Base-by-base conservation (phyloP, 1,140 invertebrate genomes). In the Teleopsis dalmanni region DNA sequence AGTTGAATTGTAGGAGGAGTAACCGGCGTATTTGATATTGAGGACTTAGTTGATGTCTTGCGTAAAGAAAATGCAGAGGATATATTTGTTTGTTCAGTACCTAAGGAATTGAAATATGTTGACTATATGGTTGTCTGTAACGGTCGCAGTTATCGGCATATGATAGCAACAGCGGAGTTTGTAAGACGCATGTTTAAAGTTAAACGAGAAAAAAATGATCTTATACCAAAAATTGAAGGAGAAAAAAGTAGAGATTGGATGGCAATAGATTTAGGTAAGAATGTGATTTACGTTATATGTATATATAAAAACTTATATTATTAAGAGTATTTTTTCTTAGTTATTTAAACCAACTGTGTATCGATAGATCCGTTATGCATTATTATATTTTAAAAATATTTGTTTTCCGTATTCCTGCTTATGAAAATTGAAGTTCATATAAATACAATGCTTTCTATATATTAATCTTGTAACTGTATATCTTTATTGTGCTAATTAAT, bases 251-350 rank as follows among this genome's bases (percentile, higher is more conserved):
- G 76, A 31, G 81, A 91, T 54, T 97, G 92, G 93, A 78, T 91
- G 57, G 90, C 91, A 27, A 60, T 96, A 61, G 92, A 96, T 78
- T 77, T 96, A 75, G 88, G 88, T 90, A 72, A 48, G 46, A 48
- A 43, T 19, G n/a, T 13, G n/a, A n/a, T n/a, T n/a, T 66, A 36
- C 1, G 10, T n/a, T n/a, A n/a, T n/a, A n/a, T n/a, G n/a, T n/a
- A n/a, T n/a, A n/a, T n/a, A n/a, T n/a, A n/a, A n/a, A n/a, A n/a
- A n/a, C n/a, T n/a, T n/a, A n/a, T n/a, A n/a, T n/a, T n/a, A n/a
- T n/a, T n/a, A n/a, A n/a, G n/a, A n/a, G n/a, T n/a, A n/a, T n/a
- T n/a, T n/a, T n/a, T n/a, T n/a, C n/a, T n/a, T n/a, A n/a, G n/a
- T n/a, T n/a, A n/a, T n/a, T n/a, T n/a, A n/a, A n/a, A n/a, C n/a